These are phyloP conservation scores for Aldrovandia affinis DNA, from an alignment of 2,797 vertebrate species.

Conservation along the genomic window DNA sequence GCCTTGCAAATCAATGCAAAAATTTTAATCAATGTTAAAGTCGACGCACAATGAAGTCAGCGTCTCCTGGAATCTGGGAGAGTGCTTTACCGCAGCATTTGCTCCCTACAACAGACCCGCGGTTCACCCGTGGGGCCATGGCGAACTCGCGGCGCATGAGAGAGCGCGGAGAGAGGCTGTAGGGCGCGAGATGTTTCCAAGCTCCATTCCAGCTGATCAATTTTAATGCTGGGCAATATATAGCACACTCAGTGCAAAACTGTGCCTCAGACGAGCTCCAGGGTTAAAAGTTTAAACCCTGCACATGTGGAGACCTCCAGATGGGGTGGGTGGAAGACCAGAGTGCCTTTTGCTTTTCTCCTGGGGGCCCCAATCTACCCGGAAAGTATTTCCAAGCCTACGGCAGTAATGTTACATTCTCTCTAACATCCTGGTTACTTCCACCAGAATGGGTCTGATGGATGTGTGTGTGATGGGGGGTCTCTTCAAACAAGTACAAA, in stretches of 20 bases:
- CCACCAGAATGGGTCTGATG: background rate
- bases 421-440: constrained; percentile 2
- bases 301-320: background rate
- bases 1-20: background rate
- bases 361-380: background rate
- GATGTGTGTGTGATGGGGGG: background rate
- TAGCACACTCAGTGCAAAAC: background rate
- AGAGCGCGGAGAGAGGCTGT: background rate
- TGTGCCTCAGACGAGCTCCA: background rate
- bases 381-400: background rate
- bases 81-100: background rate
- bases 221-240: constrained; percentile 11
- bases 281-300: constrained; percentile 10
- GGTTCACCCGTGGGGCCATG: background rate
- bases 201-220: background rate
- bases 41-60: background rate
- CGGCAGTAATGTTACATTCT: background rate
- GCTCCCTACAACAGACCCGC: background rate
- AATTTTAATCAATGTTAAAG: background rate
- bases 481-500: background rate
- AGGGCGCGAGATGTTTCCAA: background rate
- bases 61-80: background rate
- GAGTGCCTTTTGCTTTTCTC: background rate
- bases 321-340: background rate
- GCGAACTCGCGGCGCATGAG: background rate